Base-by-base conservation (phyloP, 2,888 invertebrate species). In the Slavum lentiscoides region DNA sequence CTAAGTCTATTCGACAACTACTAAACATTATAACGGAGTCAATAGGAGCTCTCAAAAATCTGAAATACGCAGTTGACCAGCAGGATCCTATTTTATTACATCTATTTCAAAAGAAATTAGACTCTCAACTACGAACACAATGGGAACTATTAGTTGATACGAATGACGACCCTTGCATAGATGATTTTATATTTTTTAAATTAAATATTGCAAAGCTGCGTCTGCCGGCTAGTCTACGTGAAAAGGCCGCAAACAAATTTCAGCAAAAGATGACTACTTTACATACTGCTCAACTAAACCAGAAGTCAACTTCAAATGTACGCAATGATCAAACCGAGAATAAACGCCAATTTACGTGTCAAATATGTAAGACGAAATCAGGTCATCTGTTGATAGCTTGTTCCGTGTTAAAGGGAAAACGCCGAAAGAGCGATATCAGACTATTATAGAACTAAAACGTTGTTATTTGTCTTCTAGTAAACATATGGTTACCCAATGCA, bases 351-450 rank as follows among this genome's bases (percentile, higher is more conserved):
- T 66, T 66, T 43, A n/a, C 39, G 9, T 43, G 66, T 43, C 66
- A 67, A 67, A n/a, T 67, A 13, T 67, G 39, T 67, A 67, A 67
- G 43, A 13, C n/a, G 5, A 43, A 13, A 43, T 43, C 43, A 6
- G 64, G 21, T n/a, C 74, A 74, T 43, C 55, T 74, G 21, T 21
- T 74, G 8, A 74, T 74, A 23, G 19, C 23, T 39, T 74, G 74
- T 62, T 39, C 37, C 9, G 61, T n/a, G 6, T 74, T 74, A 19
- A 62, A 59, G n/a, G 19, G 17, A 72, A 72, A 23, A 23, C 72
- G 19, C 72, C 59, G 15, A 58, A 23, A 23, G 55, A 72, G 19
- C 15, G 58, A 55, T 58, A 58, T 30, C n/a, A 58, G 49, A 37
- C n/a, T 13, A 72, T 72, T 30, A 30, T 17, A n/a, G 37, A 72